Evolutionary conservation across 2,888 invertebrate species (phyloP), one percentile per base, ranked within the genome.

Genomic region (Philonicus albiceps): DNA sequence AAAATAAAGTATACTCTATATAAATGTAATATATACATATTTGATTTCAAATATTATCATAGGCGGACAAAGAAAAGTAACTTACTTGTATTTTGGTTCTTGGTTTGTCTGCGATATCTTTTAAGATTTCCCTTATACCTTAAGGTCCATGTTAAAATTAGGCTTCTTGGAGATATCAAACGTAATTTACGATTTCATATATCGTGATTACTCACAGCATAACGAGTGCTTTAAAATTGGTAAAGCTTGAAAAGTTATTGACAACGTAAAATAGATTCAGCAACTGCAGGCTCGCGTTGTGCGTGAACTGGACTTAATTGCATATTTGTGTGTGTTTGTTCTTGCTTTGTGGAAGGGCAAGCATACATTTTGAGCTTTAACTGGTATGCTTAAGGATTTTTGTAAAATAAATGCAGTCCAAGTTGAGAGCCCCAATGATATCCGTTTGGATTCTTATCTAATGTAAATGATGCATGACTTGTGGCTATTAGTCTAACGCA

Each of bases 381-480:
- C n/a, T n/a, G n/a, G 76, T 22, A 72, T 43, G 4, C 16, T n/a
- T n/a, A n/a, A 16, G 11, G 43, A 43, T 22, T 27, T n/a, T 30
- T 27, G 76, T 43, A 13, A 40, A 31, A 31, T 31, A 40, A 76
- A 19, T 16, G n/a, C 34, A 76, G 22, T 76, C 27, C 6, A 40
- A 19, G 76, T 16, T 40, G 76, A 22, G 43, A 40, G 72, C n/a
- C 40, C 27, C 19, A 76, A 76, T 76, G 37, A 76, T 37, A 43
- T 37, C 76, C 76, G 76, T 37, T 37, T 31, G 16, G 43, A 76
- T 76, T 76, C 76, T 76, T 27, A 37, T 11, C 6, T n/a, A 53
- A 81, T 81, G 81, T 31, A 81, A 81, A 81, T 81, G 49, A 31
- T 81, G 49, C 81, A 81, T 81, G 81, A 81, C 81, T 81, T 30